Conservation (phyloP, 2,113 vertebrate species). For the Takifugu bimaculatus region DNA sequence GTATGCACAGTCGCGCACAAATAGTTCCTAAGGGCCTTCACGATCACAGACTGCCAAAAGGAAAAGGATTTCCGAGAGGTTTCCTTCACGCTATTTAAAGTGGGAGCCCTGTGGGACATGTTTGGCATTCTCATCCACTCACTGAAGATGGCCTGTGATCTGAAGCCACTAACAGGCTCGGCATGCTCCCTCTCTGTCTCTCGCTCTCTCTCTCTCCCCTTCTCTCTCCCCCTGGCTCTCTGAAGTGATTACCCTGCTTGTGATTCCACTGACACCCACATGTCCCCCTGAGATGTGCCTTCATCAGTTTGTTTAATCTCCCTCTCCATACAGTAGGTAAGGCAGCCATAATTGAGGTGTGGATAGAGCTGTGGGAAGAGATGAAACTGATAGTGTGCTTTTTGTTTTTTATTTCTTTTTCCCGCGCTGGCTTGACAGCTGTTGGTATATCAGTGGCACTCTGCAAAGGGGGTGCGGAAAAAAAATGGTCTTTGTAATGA, state of each 20-base stretch:
- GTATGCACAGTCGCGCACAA: constrained; percentile 43
- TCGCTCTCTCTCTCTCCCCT: constrained; percentile 34
- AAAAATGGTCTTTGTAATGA: too few relatives aligned
- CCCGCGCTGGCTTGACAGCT: neutral
- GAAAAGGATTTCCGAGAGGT: constrained; percentile 73
- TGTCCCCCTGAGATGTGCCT: constrained; percentile 67
- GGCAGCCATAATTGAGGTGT: constrained; percentile 67
- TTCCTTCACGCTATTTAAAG: constrained; percentile 67
- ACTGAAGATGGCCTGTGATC: constrained; percentile 73
- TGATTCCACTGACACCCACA: constrained; percentile 73
- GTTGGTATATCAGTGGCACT: neutral
- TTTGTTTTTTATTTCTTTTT: neutral
- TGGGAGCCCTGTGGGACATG: constrained; percentile 66
- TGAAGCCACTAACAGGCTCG: constrained; percentile 69
- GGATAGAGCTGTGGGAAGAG: constrained; percentile 58
- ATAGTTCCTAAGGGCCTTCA: constrained; percentile 63
- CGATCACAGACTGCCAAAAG: constrained; percentile 68
- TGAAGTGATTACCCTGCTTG: constrained; percentile 77
- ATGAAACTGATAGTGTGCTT: constrained; percentile 50
- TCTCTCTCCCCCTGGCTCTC: constrained; percentile 44
- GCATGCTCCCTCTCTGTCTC: constrained; percentile 43
- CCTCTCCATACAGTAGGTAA: constrained; percentile 70
- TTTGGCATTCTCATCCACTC: constrained; percentile 73
- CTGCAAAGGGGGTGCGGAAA: too few relatives aligned
- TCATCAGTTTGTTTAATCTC: constrained; percentile 72